These are phyloP conservation scores for Dromaius novaehollandiae DNA, from an alignment of 2,113 vertebrate species.

Conservation along the genomic window DNA sequence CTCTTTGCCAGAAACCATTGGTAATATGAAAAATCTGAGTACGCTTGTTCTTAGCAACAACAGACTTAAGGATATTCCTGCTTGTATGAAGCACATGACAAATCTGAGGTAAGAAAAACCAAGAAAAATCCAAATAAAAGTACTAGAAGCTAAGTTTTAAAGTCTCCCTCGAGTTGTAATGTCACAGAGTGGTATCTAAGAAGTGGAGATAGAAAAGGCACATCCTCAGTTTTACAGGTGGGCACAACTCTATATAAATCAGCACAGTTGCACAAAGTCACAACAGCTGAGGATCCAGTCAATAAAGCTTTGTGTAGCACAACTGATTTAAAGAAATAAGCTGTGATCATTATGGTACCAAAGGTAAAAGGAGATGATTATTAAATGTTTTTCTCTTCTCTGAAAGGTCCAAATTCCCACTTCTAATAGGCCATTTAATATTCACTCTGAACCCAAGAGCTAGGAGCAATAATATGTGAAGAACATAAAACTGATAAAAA, in stretches of 20 bases:
- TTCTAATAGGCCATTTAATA: not conserved
- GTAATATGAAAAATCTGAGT: constrained; percentile 83
- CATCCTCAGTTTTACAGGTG: not conserved
- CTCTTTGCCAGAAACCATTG: constrained; percentile 86
- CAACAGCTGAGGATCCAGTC: not conserved
- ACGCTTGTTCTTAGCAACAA: constrained; percentile 94
- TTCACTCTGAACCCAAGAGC: not conserved
- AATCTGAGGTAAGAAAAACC: constrained; percentile 82
- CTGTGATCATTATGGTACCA: not conserved
- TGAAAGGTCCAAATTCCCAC: not conserved
- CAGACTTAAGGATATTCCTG: constrained; percentile 86
- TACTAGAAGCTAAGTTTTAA: not conserved
- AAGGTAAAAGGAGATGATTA: not conserved
- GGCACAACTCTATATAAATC: not conserved
- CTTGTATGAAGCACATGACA: constrained; percentile 87
- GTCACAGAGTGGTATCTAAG: not conserved
- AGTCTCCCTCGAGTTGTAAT: not conserved
- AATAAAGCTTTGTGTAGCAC: not conserved
- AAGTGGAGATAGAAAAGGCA: not conserved
- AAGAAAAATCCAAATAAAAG: not conserved
- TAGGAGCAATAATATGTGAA: not conserved
- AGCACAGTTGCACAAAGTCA: not conserved
- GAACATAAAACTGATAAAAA: not conserved
- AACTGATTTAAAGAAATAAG: not conserved
- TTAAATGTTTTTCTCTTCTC: not conserved